Conservation (phyloP, 2,888 invertebrate species). For the Leistus spinibarbis region DNA sequence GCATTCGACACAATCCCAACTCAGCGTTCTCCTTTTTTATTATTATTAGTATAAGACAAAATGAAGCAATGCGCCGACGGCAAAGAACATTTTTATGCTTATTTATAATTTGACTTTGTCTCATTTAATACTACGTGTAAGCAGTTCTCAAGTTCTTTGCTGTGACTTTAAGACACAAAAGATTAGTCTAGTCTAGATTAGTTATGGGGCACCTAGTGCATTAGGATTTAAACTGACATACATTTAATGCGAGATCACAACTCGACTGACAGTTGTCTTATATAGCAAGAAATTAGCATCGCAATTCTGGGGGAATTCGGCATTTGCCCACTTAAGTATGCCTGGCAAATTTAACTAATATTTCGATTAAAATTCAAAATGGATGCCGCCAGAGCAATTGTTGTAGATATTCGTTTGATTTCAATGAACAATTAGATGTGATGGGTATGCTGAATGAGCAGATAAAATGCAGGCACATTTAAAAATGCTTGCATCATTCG, state of each 20-base stretch:
- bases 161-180: not conserved
- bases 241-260: not conserved
- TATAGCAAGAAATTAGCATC: not conserved
- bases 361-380: not conserved
- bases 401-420: not conserved
- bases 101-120: not conserved
- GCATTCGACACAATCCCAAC: slow-evolving; percentile 9
- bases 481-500: not conserved
- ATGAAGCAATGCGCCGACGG: slow-evolving; percentile 29
- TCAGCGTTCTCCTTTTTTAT: slow-evolving; percentile 17
- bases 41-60: slow-evolving; percentile 6
- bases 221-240: not conserved
- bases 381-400: not conserved
- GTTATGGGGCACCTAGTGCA: not conserved
- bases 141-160: not conserved
- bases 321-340: not conserved
- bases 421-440: not conserved
- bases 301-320: not conserved
- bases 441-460: not conserved
- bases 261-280: not conserved
- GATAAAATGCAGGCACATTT: not conserved
- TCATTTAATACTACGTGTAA: not conserved
- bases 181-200: not conserved
- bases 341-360: not conserved
- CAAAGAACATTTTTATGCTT: slow-evolving; percentile 9